Evolutionary conservation across 2,797 vertebrate genomes (phyloP).

Genomic region (Liparis tanakae): DNA sequence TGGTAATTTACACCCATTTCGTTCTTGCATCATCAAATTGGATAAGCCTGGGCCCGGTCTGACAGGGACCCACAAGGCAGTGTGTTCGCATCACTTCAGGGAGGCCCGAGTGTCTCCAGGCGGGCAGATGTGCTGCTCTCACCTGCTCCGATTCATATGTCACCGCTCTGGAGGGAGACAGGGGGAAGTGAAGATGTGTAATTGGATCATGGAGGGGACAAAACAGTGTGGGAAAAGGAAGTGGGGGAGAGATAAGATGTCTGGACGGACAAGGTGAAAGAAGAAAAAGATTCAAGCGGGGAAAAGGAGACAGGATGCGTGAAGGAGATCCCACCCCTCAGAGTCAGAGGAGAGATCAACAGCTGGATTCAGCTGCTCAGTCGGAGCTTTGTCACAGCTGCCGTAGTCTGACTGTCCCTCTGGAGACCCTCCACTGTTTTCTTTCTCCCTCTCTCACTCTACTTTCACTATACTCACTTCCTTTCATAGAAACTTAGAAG

Average conservation of each 20-base stretch:
- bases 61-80: constrained; percentile 43
- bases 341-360: constrained; percentile 59
- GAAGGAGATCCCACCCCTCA: constrained; percentile 42
- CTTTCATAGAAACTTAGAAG: constrained; percentile 59
- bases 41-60: constrained; percentile 50
- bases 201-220: constrained; percentile 58
- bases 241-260: constrained; percentile 60
- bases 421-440: constrained; percentile 60
- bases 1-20: constrained; percentile 56
- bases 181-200: constrained; percentile 57
- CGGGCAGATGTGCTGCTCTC: constrained; percentile 71
- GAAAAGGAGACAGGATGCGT: constrained; percentile 55
- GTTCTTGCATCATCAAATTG: constrained; percentile 55
- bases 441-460: constrained; percentile 36
- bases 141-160: constrained; percentile 69
- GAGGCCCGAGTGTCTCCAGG: constrained; percentile 37
- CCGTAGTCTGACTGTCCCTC: constrained; percentile 63
- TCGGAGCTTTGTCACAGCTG: constrained; percentile 64
- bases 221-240: constrained; percentile 69
- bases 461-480: constrained; percentile 55
- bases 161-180: constrained; percentile 50
- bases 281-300: constrained; percentile 45
- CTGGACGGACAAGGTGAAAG: constrained; percentile 38
- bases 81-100: constrained; percentile 31
- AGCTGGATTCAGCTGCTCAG: constrained; percentile 73